Percentiles rank a stretch among this genome's conserved stretches.
These are phyloP conservation scores for Guaruba guarouba DNA, from an alignment of 2,113 vertebrate species.

Conservation along the genomic window DNA sequence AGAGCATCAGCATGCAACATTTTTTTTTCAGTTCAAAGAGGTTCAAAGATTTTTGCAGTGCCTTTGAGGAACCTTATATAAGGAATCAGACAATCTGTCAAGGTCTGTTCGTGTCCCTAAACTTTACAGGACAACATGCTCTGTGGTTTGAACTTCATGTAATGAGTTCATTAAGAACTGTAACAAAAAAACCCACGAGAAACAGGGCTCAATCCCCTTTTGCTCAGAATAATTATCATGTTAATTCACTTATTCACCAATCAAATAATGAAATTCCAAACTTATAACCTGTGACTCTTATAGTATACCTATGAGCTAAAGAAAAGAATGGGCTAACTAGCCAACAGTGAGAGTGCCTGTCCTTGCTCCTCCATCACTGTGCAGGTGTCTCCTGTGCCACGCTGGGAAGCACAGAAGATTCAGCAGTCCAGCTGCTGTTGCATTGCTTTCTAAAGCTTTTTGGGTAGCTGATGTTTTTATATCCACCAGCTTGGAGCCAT, in stretches of 20 bases:
- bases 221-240: neutral
- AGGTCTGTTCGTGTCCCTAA: neutral
- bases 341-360: neutral
- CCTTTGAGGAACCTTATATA: neutral
- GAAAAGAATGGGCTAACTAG: neutral
- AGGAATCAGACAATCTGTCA: neutral
- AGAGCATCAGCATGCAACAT: neutral
- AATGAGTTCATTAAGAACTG: neutral
- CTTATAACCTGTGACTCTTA: neutral
- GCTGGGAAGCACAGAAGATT: rapidly evolving
- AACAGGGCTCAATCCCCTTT: neutral
- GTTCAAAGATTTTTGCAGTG: neutral
- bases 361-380: rapidly evolving
- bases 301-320: neutral
- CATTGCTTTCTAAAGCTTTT: neutral
- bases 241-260: neutral
- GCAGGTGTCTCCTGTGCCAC: rapidly evolving
- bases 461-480: neutral
- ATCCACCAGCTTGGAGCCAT: neutral
- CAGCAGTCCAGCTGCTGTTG: too few relatives aligned
- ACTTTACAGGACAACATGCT: neutral
- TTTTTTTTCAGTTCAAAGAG: neutral
- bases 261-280: neutral
- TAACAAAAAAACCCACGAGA: neutral
- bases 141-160: neutral